Percentiles rank a stretch among this genome's conserved stretches.
These are phyloP conservation scores for Redunca redunca DNA, from an alignment of 2,113 vertebrate species.

Conservation along the genomic window DNA sequence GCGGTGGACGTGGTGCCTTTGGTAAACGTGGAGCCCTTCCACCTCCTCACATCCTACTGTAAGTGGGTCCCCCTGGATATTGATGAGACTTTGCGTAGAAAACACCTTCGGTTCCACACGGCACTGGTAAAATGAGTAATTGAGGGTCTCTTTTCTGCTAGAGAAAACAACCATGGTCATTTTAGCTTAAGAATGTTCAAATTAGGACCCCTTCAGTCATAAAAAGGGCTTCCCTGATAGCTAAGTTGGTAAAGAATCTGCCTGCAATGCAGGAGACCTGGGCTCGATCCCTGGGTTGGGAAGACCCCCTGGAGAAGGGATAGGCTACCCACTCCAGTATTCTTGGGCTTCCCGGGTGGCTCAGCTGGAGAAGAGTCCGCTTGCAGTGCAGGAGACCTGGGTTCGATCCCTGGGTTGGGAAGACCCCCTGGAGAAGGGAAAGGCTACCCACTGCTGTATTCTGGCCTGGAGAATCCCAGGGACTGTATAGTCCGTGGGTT, in stretches of 20 bases:
- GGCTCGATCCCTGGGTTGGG: fast-evolving
- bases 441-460: not conserved
- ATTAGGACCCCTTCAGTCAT: not conserved
- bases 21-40: not conserved
- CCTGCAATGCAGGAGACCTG: not conserved
- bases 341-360: not conserved
- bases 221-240: not conserved
- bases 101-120: not conserved
- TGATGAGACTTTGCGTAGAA: not conserved
- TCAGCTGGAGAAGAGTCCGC: not conserved
- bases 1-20: not conserved
- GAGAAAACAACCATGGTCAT: not conserved
- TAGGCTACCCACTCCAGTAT: not conserved
- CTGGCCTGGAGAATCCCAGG: not conserved
- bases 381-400: not conserved
- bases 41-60: not conserved
- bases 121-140: not conserved
- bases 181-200: not conserved
- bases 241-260: not conserved
- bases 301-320: not conserved
- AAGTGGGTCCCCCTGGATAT: not conserved
- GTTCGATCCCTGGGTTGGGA: fast-evolving
- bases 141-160: not conserved
- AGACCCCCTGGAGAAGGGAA: not conserved
- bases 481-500: not conserved